Evolutionary conservation across 1,140 invertebrate species (phyloP), one percentile per base, ranked within the genome.

Genomic region (Leptoteleia sp.): DNA sequence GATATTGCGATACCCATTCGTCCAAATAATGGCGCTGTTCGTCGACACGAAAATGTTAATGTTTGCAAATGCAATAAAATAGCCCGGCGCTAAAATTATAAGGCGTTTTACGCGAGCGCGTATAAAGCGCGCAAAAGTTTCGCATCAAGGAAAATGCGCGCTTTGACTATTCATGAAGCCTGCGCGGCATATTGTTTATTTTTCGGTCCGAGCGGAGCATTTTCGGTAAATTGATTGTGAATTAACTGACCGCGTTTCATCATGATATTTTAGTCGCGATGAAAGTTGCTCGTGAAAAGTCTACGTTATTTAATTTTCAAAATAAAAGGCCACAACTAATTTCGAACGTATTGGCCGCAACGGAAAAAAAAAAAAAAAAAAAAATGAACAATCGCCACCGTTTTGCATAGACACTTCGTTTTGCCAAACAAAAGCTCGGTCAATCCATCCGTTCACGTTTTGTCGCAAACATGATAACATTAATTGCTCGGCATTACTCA

Each of bases 1-100:
- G 57, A 62, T 54, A 55, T 22, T 33, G 48, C 40, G 54, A 72
- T 72, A 72, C 62, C 68, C 68, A 55, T 45, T 72, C 57, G 68
- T 72, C 22, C 35, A 45, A 71, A 61, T 61, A 61, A 61, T 61
- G 19, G 15, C 38, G 17, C 27, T 42, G 17, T 45, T 12, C 15
- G 55, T 12, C 25, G 12, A 29, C 33, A 16, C 38, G 22, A 38
- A 73, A 55, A 57, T 57, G 50, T 73, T 43, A 64, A 73, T 64
- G 50, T 16, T 57, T 55, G 48, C 57, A 57, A 64, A 73, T 47
- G 48, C 27, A 55, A 19, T 40, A 2, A 57, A 64, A 45, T 54
- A 43, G 55, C 48, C 27, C 37, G 7, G 40, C 47, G 16, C 16
- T 43, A 45, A 25, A 67, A 47, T 42, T 64, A 48, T 40, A 31